A percentile compares a stretch with the other conserved stretches of the same genome.
phyloP scores from a whole-genome alignment of 2,797 vertebrate genomes.

The Pseudotriccus pelzelni region DNA sequence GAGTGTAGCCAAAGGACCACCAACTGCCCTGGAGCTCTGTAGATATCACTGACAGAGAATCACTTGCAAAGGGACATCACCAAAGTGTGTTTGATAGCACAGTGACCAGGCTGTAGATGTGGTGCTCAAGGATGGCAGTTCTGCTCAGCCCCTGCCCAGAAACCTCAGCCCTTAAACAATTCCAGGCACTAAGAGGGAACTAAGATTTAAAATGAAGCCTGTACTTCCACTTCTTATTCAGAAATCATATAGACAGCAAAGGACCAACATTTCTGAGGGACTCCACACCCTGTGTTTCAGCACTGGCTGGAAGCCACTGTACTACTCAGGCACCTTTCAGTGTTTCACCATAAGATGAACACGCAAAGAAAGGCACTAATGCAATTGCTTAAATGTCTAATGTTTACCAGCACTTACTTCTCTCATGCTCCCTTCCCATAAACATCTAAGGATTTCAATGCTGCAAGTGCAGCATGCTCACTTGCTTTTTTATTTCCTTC shows the following conservation, averaged over 20 bases:
- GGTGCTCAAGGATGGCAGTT: rapidly evolving
- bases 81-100: not conserved
- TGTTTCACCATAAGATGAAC: not conserved
- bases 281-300: not conserved
- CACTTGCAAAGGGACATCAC: not conserved
- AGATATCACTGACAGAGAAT: not conserved
- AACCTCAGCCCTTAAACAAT: not conserved
- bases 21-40: not conserved
- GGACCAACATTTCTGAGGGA: not conserved
- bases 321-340: not conserved
- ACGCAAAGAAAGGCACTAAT: not conserved
- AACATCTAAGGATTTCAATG: not conserved
- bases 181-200: not conserved
- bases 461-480: not conserved
- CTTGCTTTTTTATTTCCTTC: not conserved
- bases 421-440: not conserved
- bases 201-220: not conserved
- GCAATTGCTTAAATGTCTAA: not conserved
- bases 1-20: not conserved
- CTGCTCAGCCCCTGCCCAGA: not conserved
- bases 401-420: not conserved
- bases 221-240: not conserved
- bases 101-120: not conserved
- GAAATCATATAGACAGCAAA: not conserved
- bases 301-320: not conserved